Base-by-base conservation (phyloP, 2,113 vertebrate species). In the Barnardius zonarius region DNA sequence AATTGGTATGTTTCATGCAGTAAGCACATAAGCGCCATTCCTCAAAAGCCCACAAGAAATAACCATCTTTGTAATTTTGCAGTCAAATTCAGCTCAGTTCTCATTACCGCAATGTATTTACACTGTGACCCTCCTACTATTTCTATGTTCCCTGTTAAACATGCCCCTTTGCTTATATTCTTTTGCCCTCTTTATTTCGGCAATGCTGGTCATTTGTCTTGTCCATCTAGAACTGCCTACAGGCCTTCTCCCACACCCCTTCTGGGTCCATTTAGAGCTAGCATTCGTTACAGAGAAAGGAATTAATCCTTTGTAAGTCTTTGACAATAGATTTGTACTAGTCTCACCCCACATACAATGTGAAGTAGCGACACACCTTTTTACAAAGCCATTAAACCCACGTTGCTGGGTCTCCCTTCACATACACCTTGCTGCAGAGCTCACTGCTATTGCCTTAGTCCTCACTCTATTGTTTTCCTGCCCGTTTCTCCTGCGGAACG, bases 241-340 rank as follows among this genome's bases (percentile, higher is more conserved):
- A 46, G 80, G 18, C 49, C 20, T 44, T 22, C 61, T 35, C 49
- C 39, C 30, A 35, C 23, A 9, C 3, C 1, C 27, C 35, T 75
- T 69, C 35, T n/a, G 27, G 16, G 27, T 70, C 31, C 22, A 10
- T 37, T 76, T 19, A 37, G 16, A 37, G 11, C 16, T n/a, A 18
- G 11, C 8, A 20, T 7, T 52, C 37, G 15, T 13, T 12, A 19
- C 3, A 7, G 27, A 54, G 16, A 19, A 82, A 48, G 41, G 1
- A 37, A 75, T 13, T 13, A 72, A 68, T 4, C 18, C 18, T 16
- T 20, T 43, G 14, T 17, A 77, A 30, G 20, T 13, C n/a, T n/a
- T 41, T 1, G 4, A 7, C 3, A 30, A 35, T 3, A 17, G 1
- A 8, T 5, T 9, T 12, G 17, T 5, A 41, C 25, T 4, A 6